Evolutionary conservation across 2,113 vertebrate species (phyloP), one percentile per base, ranked within the genome.

Genomic region (Nothobranchius kuhntae): DNA sequence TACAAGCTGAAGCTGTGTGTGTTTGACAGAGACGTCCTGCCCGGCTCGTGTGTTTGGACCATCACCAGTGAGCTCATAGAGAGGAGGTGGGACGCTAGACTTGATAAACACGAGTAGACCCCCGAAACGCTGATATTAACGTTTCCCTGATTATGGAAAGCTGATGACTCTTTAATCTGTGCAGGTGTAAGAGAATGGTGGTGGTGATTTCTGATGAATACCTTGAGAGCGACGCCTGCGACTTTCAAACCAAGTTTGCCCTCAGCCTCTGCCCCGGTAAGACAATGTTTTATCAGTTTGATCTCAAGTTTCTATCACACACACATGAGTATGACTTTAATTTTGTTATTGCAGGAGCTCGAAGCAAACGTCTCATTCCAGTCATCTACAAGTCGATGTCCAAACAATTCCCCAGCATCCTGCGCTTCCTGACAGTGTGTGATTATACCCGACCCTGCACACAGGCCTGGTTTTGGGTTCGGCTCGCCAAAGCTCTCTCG

Each of bases 231-330:
- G 92, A 95, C 2, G 96, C 94, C 35, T 99, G 98, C 80, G 98
- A 98, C 82, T 99, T 99, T 89, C 98, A 99, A 93, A 99, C 97
- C 58, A 99, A 99, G 91, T 99, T 99, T 87, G 96, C 96, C 3
- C 96, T 99, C 74, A 98, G 97, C 73, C 95, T 99, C 70, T 94
- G 92, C 68, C 97, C 97, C 77, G 96, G 98, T 98, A 91, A 93
- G 80, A 38, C 13, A 45, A 45, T 1, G 1, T 5, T 40, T 40
- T 40, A 40, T 40, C 38, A 40, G 9, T 40, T 9, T 40, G 38
- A 40, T 40, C 38, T 40, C 38, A 7, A 7, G 6, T 40, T 40
- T 40, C 38, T 40, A 9, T 9, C 38, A 40, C 6, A 40, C 7
- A 59, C 6, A 3, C 15, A n/a, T 58, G 30, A 3, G 0, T 9